Conservation (phyloP, 2,888 invertebrate genomes). For the Tillus elongatus region DNA sequence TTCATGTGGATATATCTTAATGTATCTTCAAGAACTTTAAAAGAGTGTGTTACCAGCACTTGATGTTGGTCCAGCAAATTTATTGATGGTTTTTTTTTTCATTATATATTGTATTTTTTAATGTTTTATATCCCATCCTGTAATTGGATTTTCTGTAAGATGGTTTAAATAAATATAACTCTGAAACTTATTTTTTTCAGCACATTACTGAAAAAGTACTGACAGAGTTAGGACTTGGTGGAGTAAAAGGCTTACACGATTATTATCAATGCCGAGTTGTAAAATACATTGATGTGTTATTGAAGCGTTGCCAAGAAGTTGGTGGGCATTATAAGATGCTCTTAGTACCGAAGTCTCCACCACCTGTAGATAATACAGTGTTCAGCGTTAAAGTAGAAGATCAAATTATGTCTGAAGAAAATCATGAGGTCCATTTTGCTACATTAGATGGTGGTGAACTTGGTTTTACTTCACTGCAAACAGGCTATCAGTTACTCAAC, state of each 20-base stretch:
- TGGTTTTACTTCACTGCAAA: constrained; percentile 30
- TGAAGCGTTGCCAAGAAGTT: constrained; percentile 32
- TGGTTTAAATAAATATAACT: too few relatives aligned
- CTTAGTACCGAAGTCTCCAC: constrained; percentile 19
- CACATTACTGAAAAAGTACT: constrained; percentile 52
- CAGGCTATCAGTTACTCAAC: constrained; percentile 34
- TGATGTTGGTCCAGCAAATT: too few relatives aligned
- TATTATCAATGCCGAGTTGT: constrained; percentile 46
- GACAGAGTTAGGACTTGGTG: constrained; percentile 52
- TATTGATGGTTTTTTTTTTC: too few relatives aligned
- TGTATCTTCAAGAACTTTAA: too few relatives aligned
- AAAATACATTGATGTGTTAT: constrained; percentile 33
- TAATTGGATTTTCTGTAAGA: too few relatives aligned
- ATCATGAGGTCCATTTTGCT: constrained; percentile 32
- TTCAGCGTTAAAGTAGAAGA: constrained; percentile 31
- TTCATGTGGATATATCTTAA: too few relatives aligned
- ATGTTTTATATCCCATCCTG: too few relatives aligned
- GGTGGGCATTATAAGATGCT: constrained; percentile 30
- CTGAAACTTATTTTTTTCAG: constrained; percentile 34
- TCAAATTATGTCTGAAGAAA: constrained; percentile 30
- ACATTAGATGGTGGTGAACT: constrained; percentile 30
- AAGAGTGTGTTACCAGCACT: too few relatives aligned
- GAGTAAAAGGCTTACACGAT: constrained; percentile 47
- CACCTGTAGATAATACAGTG: constrained; percentile 18
- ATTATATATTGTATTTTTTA: too few relatives aligned